A percentile compares a stretch with the other conserved stretches of the same genome.
These are phyloP conservation scores for Hemibagrus guttatus DNA, from an alignment of 2,797 vertebrate genomes.

Conservation along the genomic window DNA sequence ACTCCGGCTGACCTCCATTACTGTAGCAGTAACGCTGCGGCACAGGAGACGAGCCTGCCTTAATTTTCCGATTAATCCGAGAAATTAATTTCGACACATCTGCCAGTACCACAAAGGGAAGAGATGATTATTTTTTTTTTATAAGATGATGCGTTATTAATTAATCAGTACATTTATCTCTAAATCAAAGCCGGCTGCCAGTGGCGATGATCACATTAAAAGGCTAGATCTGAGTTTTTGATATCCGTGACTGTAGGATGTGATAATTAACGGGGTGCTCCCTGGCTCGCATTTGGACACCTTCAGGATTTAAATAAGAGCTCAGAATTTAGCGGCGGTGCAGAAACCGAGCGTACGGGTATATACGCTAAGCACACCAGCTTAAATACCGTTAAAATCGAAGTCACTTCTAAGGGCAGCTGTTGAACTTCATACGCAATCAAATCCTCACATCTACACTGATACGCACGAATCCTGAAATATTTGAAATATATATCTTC, in stretches of 20 bases:
- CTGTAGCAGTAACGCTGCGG: conserved; percentile 79
- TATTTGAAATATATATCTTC: too few relatives aligned
- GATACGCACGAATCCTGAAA: too few relatives aligned
- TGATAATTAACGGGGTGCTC: conserved; percentile 63
- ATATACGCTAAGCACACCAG: not conserved
- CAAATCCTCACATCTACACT: not conserved
- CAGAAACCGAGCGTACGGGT: not conserved
- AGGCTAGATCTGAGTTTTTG: conserved; percentile 68
- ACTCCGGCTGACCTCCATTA: conserved; percentile 84
- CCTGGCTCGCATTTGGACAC: conserved; percentile 58
- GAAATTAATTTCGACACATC: conserved; percentile 79
- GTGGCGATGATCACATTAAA: conserved; percentile 68
- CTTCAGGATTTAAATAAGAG: conserved; percentile 42
- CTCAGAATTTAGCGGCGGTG: not conserved
- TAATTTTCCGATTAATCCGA: conserved; percentile 79
- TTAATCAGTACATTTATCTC: conserved; percentile 78
- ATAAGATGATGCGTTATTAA: conserved; percentile 73
- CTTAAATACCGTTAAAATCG: not conserved
- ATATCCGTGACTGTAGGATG: conserved; percentile 64
- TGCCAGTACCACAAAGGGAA: conserved; percentile 65
- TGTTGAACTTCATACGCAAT: not conserved
- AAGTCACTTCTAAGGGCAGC: not conserved
- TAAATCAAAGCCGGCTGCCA: conserved; percentile 56
- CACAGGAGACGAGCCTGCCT: conserved; percentile 66
- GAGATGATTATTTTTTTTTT: conserved; percentile 64